Conservation (phyloP, 2,113 vertebrate genomes). For the Lutjanus erythropterus region DNA sequence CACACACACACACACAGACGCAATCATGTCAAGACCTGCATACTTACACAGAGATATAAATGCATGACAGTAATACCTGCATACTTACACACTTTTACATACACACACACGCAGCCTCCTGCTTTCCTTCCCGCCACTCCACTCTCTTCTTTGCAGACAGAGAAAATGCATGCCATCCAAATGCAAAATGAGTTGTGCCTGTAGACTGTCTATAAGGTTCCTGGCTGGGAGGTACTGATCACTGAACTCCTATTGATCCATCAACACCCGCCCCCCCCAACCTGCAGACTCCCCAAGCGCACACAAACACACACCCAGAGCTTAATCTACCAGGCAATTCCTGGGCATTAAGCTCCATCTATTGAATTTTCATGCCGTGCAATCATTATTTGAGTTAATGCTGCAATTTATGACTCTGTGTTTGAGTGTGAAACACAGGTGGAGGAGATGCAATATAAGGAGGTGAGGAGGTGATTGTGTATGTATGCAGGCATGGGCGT, state of each 20-base stretch:
- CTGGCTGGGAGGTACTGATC: slow-evolving; percentile 69
- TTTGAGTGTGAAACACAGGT: slow-evolving; percentile 56
- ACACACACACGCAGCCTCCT: slow-evolving; percentile 6
- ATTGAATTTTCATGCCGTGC: slow-evolving; percentile 66
- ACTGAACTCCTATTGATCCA: slow-evolving; percentile 69
- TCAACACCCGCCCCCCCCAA: slow-evolving; percentile 9
- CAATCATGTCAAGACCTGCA: slow-evolving; percentile 45
- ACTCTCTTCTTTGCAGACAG: slow-evolving; percentile 50
- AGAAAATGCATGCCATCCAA: slow-evolving; percentile 77
- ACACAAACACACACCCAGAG: slow-evolving; percentile 42
- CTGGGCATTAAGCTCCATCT: slow-evolving; percentile 63
- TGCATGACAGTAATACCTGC: slow-evolving; percentile 20
- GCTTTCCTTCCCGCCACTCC: slow-evolving; percentile 42
- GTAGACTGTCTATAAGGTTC: slow-evolving; percentile 51
- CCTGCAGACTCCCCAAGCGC: slow-evolving; percentile 33
- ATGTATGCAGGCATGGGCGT: slow-evolving; percentile 10
- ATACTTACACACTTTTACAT: slow-evolving; percentile 21
- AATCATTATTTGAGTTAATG: slow-evolving; percentile 78
- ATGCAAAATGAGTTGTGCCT: slow-evolving; percentile 71
- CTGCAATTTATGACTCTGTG: slow-evolving; percentile 72
- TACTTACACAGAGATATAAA: slow-evolving; percentile 45
- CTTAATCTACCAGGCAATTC: slow-evolving; percentile 72
- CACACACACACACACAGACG: slow-evolving; percentile 38
- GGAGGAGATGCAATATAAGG: slow-evolving; percentile 23
- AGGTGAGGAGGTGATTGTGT: slow-evolving; percentile 17